Base-by-base conservation (phyloP, 30 jellyfish, hydroid and myxozoan species). In the Hydractinia echinata region DNA sequence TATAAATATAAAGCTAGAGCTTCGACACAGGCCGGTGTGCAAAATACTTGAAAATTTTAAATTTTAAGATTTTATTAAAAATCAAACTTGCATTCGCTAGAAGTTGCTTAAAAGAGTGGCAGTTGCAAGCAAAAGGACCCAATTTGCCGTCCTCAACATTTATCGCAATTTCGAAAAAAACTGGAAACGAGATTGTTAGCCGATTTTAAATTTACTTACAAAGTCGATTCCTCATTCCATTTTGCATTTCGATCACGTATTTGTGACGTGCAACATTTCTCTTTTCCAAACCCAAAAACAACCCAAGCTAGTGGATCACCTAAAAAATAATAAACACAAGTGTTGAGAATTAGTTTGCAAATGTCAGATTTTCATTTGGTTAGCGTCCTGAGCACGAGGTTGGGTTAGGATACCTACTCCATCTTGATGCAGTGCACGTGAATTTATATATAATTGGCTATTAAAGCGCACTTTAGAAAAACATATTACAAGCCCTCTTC, bases 251-350 rank as follows among this genome's bases (percentile, higher is more conserved):
- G 72, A 67, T 85, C 92, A 30, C 90, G 81, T n/a, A 84, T 70
- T 64, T 80, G 95, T 13, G 95, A 84, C 51, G 97, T 89, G 39
- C 95, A 84, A 53, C 93, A 89, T 76, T 89, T 89, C 39, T 83
- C 87, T 73, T 89, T 89, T 0, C 97, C 97, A 73, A 89, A 89
- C 8, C 97, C 97, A 89, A 89, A 89, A 18, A 89, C 94, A n/a
- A 85, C 97, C 93, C 94, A 89, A 5, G 97, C 95, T 13, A 53
- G 66, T n/a, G 97, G 97, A 7, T 51, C 86, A 18, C 95, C 97
- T 89, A 54, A 53, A 60, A 51, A 16, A 61, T 39, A 5, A 66
- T 14, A 62, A 72, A 8, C 20, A 13, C 50, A 30, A 30, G 44
- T 30, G 44, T 0, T 58, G 69, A 58, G 18, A 11, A 15, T 67